Evolutionary conservation across 2,888 invertebrate species (phyloP).

Genomic region (Lysandra bellargus): DNA sequence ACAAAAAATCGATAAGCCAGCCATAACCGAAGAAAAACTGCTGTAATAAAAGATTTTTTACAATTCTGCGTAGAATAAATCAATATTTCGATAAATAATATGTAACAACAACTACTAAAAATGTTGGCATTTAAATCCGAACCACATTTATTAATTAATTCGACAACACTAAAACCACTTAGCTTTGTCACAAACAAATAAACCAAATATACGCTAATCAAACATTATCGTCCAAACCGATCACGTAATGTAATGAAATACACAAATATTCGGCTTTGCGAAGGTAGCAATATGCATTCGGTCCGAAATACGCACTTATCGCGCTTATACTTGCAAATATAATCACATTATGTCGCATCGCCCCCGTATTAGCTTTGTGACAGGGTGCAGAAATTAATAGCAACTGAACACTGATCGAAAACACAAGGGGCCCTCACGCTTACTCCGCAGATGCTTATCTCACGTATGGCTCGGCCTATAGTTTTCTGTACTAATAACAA

Average conservation of each 20-base stretch:
- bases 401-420: conserved; percentile 69
- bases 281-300: conserved; percentile 29
- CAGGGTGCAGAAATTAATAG: conserved; percentile 76
- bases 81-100: neutral
- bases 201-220: conserved; percentile 21
- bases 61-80: neutral
- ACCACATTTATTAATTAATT: conserved; percentile 6
- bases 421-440: conserved; percentile 62
- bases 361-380: conserved; percentile 63
- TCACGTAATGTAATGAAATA: conserved; percentile 22
- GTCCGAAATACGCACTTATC: conserved; percentile 35
- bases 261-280: conserved; percentile 24
- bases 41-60: no score
- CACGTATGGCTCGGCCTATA: conserved; percentile 32
- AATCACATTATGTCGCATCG: conserved; percentile 73
- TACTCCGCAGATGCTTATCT: conserved; percentile 79
- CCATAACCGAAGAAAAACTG: no score
- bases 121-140: neutral
- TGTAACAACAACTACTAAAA: neutral
- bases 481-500: conserved; percentile 38
- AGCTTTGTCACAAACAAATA: conserved; percentile 25
- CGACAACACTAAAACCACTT: conserved; percentile 12
- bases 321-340: conserved; percentile 69
- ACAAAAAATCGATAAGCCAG: no score
- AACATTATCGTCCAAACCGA: conserved; percentile 15